phyloP scores from a whole-genome alignment of 2,797 vertebrate genomes.

The Smutsia gigantea region DNA sequence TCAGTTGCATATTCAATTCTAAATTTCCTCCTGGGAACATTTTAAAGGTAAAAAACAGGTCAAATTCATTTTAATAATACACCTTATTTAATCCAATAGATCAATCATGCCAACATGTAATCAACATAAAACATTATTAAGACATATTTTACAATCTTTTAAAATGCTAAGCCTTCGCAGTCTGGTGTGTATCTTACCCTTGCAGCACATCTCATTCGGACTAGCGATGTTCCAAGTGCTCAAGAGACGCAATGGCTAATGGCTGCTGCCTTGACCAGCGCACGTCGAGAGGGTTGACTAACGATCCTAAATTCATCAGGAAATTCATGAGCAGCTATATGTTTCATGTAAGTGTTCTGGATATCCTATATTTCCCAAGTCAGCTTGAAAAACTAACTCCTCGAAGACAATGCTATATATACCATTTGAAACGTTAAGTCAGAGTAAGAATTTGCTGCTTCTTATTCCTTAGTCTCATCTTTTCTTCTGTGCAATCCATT shows the following conservation, averaged over 20 bases:
- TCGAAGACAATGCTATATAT: neutral
- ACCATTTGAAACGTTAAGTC: neutral
- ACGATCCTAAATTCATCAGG: neutral
- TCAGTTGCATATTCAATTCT: neutral
- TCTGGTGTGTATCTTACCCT: neutral
- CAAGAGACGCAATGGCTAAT: neutral
- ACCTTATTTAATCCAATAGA: neutral
- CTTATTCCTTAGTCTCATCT: neutral
- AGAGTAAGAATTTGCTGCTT: neutral
- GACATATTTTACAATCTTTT: neutral
- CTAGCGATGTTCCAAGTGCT: neutral
- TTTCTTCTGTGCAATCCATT: neutral
- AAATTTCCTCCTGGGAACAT: neutral
- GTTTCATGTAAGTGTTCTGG: neutral
- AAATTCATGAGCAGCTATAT: neutral
- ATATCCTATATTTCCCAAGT: neutral
- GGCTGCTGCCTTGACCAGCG: neutral
- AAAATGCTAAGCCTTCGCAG: neutral
- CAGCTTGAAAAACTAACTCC: neutral
- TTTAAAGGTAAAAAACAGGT: neutral
- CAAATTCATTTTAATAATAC: neutral
- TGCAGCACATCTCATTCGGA: neutral
- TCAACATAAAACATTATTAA: neutral
- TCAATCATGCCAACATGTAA: neutral
- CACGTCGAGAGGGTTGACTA: neutral